Percentiles rank a stretch among this genome's conserved stretches.
These are phyloP conservation scores for Poeciliopsis gracilis DNA, from an alignment of 2,797 vertebrate genomes.

Conservation along the genomic window DNA sequence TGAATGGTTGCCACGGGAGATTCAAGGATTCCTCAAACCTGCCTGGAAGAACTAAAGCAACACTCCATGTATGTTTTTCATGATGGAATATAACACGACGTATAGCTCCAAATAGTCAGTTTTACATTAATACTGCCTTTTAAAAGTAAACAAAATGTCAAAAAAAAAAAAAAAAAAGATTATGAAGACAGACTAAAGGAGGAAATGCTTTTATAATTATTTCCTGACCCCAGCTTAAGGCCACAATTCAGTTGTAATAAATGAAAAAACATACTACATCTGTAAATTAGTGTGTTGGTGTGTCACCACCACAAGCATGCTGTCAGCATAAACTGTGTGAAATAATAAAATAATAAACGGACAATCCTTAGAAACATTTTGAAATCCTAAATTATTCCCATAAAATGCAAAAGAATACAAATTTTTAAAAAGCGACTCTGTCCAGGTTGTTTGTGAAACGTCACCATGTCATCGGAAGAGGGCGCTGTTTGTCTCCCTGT, in stretches of 20 bases:
- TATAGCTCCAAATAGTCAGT: too few relatives aligned
- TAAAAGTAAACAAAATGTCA: not conserved
- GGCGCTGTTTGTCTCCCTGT: conserved; percentile 33
- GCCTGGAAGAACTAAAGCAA: too few relatives aligned
- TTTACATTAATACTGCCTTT: not conserved
- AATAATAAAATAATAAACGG: not conserved
- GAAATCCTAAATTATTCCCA: not conserved
- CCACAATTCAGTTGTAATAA: not conserved
- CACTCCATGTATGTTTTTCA: too few relatives aligned
- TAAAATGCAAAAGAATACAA: not conserved
- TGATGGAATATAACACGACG: too few relatives aligned
- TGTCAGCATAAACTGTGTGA: not conserved
- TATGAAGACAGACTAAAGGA: not conserved
- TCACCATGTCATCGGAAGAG: conserved; percentile 2
- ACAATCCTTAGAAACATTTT: not conserved
- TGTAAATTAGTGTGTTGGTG: not conserved
- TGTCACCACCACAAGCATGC: not conserved
- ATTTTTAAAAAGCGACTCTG: too few relatives aligned
- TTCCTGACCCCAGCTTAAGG: not conserved
- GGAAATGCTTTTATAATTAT: not conserved
- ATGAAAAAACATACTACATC: not conserved
- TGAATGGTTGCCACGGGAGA: too few relatives aligned
- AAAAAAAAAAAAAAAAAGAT: too few relatives aligned
- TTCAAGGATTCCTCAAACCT: too few relatives aligned
- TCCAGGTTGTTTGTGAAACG: too few relatives aligned